Percentiles rank a stretch among this genome's conserved stretches.
These are phyloP conservation scores for Clinocottus analis DNA, from an alignment of 2,113 vertebrate genomes.

Conservation along the genomic window DNA sequence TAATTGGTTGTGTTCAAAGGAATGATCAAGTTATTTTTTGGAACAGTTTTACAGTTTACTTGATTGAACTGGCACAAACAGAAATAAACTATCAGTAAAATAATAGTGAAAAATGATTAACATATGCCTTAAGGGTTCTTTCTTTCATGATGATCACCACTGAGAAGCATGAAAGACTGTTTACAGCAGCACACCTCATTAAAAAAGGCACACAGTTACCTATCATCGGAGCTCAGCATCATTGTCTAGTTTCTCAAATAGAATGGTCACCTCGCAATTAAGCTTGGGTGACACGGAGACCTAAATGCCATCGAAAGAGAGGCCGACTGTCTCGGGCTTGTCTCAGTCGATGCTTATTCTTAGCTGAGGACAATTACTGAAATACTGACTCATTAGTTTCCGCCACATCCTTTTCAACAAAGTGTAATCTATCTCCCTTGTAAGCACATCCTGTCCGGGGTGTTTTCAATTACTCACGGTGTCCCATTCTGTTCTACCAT, in stretches of 20 bases:
- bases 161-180: slow-evolving; percentile 55
- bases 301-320: slow-evolving; percentile 57
- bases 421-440: slow-evolving; percentile 73
- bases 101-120: slow-evolving; percentile 17
- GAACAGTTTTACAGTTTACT: slow-evolving; percentile 26
- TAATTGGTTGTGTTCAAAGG: slow-evolving; percentile 19
- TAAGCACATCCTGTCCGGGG: slow-evolving; percentile 73
- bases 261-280: slow-evolving; percentile 71
- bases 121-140: slow-evolving; percentile 41
- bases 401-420: slow-evolving; percentile 72
- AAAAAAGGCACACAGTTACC: slow-evolving; percentile 48
- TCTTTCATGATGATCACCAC: slow-evolving; percentile 49
- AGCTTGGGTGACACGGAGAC: slow-evolving; percentile 57
- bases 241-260: slow-evolving; percentile 48
- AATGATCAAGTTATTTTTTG: slow-evolving; percentile 27
- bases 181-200: slow-evolving; percentile 62
- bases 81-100: slow-evolving; percentile 21
- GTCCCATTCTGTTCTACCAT: slow-evolving; percentile 56
- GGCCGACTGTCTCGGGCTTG: slow-evolving; percentile 52
- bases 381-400: slow-evolving; percentile 78
- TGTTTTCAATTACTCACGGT: slow-evolving; percentile 77
- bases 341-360: slow-evolving; percentile 68
- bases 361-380: slow-evolving; percentile 70
- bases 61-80: slow-evolving; percentile 36
- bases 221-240: slow-evolving; percentile 36